phyloP scores from a whole-genome alignment of 1,140 invertebrate genomes.

The Zophobas morio region DNA sequence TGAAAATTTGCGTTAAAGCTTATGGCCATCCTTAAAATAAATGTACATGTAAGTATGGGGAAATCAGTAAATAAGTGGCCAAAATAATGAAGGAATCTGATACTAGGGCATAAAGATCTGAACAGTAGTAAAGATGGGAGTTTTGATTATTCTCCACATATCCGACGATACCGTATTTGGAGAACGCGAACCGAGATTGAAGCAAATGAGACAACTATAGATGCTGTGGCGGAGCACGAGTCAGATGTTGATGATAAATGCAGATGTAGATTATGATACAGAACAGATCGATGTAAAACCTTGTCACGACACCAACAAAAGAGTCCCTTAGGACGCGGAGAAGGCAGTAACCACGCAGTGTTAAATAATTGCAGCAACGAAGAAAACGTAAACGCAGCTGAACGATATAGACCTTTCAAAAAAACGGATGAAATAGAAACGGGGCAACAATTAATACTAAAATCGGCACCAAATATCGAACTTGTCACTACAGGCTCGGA shows the following conservation, averaged over 20 bases:
- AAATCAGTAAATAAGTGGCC: no score
- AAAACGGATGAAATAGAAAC: slow-evolving; percentile 11
- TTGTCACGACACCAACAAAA: background rate
- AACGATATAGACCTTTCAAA: background rate
- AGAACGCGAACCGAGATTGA: background rate
- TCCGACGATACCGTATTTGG: background rate
- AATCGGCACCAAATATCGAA: slow-evolving; percentile 13
- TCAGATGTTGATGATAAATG: slow-evolving; percentile 17
- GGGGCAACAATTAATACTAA: background rate
- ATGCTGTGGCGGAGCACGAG: background rate
- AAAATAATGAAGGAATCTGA: no score
- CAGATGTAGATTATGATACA: background rate
- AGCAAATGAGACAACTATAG: background rate
- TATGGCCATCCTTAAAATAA: no score
- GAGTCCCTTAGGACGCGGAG: background rate
- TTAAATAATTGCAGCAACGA: background rate
- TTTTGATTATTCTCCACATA: background rate
- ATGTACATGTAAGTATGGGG: no score
- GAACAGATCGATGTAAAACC: slow-evolving; percentile 18
- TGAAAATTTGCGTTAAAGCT: no score
- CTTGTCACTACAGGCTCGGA: background rate
- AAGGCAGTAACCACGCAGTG: background rate
- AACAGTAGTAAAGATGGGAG: background rate
- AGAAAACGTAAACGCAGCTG: no score
- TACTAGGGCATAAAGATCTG: background rate